Conservation (phyloP, 2,797 vertebrate genomes). For the Leuciscus waleckii region DNA sequence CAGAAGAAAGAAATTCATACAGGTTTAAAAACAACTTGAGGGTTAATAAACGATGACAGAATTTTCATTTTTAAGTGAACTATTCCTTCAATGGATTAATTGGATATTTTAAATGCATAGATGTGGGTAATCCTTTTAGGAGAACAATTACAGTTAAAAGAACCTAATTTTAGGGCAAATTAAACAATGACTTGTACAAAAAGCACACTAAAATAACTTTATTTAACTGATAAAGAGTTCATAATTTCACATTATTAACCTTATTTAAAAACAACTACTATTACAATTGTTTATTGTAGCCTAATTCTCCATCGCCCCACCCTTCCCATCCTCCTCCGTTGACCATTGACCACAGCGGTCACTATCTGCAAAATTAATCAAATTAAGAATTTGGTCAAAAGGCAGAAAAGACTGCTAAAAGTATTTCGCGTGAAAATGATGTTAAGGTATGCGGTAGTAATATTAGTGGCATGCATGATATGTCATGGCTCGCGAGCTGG, state of each 20-base stretch:
- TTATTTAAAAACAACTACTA: neutral
- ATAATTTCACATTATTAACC: neutral
- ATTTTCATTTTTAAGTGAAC: too few relatives aligned
- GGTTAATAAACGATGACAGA: too few relatives aligned
- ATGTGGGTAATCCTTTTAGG: neutral
- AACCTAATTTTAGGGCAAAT: neutral
- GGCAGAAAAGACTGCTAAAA: neutral
- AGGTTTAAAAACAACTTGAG: too few relatives aligned
- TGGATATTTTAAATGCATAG: constrained; percentile 3
- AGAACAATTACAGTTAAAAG: neutral
- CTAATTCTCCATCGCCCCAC: constrained; percentile 46
- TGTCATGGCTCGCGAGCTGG: constrained; percentile 6
- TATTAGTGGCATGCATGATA: neutral
- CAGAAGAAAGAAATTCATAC: too few relatives aligned
- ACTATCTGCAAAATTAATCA: constrained; percentile 1
- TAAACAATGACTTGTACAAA: neutral
- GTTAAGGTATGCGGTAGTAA: neutral
- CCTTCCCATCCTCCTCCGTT: constrained; percentile 29
- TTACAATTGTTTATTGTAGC: constrained; percentile 40
- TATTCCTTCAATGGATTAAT: neutral
- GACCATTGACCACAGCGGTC: neutral
- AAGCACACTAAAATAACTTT: neutral
- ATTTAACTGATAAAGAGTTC: neutral
- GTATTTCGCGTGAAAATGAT: neutral
- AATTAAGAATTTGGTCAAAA: constrained; percentile 2